A percentile compares a stretch with the other conserved stretches of the same genome.
Evolutionary conservation across 2,888 invertebrate species (phyloP).

Genomic region (Lacanobia wlatinum): DNA sequence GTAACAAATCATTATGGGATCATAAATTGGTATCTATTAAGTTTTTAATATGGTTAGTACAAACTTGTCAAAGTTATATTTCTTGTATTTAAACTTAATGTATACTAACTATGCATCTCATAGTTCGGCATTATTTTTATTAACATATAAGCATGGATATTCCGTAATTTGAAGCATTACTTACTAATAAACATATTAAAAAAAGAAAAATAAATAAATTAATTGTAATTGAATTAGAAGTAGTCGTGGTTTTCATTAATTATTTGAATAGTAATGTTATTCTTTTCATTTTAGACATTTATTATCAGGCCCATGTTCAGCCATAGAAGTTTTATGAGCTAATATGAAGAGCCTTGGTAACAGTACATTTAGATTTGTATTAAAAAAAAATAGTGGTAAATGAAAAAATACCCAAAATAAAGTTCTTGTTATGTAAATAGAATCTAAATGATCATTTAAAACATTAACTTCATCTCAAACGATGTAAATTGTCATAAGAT

Average conservation of each 20-base stretch:
- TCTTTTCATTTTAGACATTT: neutral
- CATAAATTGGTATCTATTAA: slow-evolving; percentile 74
- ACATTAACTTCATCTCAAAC: slow-evolving; percentile 23
- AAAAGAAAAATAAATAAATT: neutral
- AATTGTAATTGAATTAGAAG: neutral
- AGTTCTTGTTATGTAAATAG: slow-evolving; percentile 52
- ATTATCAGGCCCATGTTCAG: slow-evolving; percentile 34
- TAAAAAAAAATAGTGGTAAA: slow-evolving; percentile 1
- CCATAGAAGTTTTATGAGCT: slow-evolving; percentile 14
- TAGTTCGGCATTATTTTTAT: slow-evolving; percentile 50
- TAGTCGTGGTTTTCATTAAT: slow-evolving; percentile 14
- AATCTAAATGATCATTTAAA: slow-evolving; percentile 24
- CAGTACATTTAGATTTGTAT: slow-evolving; percentile 7
- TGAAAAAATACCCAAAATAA: neutral
- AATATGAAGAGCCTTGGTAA: slow-evolving; percentile 23
- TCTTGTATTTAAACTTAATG: slow-evolving; percentile 65
- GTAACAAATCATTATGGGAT: slow-evolving; percentile 66
- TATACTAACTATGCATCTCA: slow-evolving; percentile 67
- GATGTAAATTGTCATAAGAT: slow-evolving; percentile 51
- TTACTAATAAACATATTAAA: slow-evolving; percentile 53
- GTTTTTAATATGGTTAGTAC: slow-evolving; percentile 50
- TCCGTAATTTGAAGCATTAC: slow-evolving; percentile 45
- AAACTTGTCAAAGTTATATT: neutral
- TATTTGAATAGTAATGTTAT: neutral
- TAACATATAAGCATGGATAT: slow-evolving; percentile 66